Conservation (phyloP, 53 echinoderm and acorn worm species). For the Henricia sp. region DNA sequence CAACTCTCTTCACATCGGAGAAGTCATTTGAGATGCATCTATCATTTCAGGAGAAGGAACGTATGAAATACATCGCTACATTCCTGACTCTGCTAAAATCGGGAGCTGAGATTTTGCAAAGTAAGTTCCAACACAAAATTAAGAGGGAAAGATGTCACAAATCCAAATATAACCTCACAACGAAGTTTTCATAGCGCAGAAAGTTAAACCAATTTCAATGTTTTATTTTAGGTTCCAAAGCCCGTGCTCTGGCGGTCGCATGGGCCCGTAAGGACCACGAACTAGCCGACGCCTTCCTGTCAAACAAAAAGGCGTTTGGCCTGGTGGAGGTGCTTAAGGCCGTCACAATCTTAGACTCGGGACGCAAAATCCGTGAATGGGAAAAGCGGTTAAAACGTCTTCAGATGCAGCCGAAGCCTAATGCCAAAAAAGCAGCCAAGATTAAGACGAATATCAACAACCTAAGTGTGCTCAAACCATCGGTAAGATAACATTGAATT, state of each 20-base stretch:
- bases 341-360: slow-evolving; percentile 80
- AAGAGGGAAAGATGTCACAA: too few relatives aligned
- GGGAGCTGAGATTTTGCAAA: too few relatives aligned
- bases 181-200: too few relatives aligned
- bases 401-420: slow-evolving; percentile 79
- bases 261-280: slow-evolving; percentile 90
- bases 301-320: slow-evolving; percentile 72
- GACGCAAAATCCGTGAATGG: slow-evolving; percentile 81
- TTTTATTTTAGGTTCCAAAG: slow-evolving; percentile 69
- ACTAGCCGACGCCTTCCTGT: slow-evolving; percentile 69
- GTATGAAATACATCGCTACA: too few relatives aligned
- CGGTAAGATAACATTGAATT: slow-evolving; percentile 56
- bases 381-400: slow-evolving; percentile 81
- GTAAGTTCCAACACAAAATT: too few relatives aligned
- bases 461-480: slow-evolving; percentile 72
- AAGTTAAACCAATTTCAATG: too few relatives aligned
- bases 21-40: too few relatives aligned
- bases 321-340: slow-evolving; percentile 94
- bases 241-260: slow-evolving; percentile 78
- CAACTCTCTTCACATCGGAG: too few relatives aligned
- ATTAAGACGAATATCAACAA: slow-evolving; percentile 86
- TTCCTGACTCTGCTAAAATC: too few relatives aligned
- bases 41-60: too few relatives aligned
- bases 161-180: background rate
- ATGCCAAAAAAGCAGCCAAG: slow-evolving; percentile 67